phyloP scores from a whole-genome alignment of 2,888 invertebrate species.

The Tachystola acroxantha region DNA sequence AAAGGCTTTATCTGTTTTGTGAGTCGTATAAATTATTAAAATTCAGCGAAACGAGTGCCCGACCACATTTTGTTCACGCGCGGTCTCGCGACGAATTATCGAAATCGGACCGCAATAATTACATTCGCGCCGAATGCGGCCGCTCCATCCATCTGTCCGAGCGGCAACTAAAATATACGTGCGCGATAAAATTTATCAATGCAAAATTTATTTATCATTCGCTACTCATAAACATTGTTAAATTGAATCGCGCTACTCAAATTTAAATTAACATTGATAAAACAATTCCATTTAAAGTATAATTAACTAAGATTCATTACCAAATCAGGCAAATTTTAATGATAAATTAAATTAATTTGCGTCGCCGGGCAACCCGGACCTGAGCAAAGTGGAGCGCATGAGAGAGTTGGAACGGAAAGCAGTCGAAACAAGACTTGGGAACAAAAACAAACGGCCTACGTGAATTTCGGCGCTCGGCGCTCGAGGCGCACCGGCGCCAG shows the following conservation, averaged over 20 bases:
- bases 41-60: conserved; percentile 31
- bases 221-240: conserved; percentile 5
- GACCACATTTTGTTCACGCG: conserved; percentile 11
- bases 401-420: conserved; percentile 36
- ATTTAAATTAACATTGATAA: conserved; percentile 20
- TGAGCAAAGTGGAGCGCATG: conserved; percentile 16
- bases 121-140: conserved; percentile 67
- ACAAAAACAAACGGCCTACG: conserved; percentile 50
- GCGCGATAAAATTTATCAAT: conserved; percentile 57
- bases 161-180: conserved; percentile 56
- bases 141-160: conserved; percentile 60
- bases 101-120: conserved; percentile 74
- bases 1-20: conserved; percentile 58
- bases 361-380: background rate
- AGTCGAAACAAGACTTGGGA: conserved; percentile 31
- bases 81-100: conserved; percentile 69
- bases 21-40: conserved; percentile 67
- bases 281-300: conserved; percentile 3
- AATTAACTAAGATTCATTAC: conserved; percentile 5
- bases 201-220: conserved; percentile 49
- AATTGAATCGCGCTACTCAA: conserved; percentile 33
- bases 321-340: conserved; percentile 5
- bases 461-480: conserved; percentile 47
- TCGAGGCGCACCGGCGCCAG: conserved; percentile 29
- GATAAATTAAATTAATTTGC: conserved; percentile 3